Conservation (phyloP, 1,140 invertebrate genomes). For the Halictus rubicundus region DNA sequence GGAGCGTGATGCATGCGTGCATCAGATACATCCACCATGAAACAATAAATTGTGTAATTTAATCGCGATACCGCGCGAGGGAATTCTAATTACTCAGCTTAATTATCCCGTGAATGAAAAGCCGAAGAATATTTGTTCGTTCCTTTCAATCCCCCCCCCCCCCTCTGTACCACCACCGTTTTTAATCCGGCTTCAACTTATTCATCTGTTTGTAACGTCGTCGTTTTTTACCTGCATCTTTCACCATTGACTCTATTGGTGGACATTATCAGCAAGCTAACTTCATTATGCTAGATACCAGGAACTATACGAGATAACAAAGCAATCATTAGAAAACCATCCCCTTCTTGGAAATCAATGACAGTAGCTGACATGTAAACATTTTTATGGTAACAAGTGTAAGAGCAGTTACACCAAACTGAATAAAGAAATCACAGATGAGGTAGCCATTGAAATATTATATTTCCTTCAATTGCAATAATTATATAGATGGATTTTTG, state of each 20-base stretch:
- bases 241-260: not conserved
- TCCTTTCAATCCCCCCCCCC: not conserved
- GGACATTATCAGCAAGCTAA: not conserved
- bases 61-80: slow-evolving; percentile 12
- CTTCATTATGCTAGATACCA: not conserved
- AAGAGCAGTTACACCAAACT: too few species aligned
- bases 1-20: slow-evolving; percentile 24
- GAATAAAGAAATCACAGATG: too few species aligned
- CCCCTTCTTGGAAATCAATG: too few species aligned
- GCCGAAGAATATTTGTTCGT: not conserved
- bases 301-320: too few species aligned
- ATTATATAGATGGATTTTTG: too few species aligned
- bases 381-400: too few species aligned
- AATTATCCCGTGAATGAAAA: slow-evolving; percentile 13
- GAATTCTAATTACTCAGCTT: slow-evolving; percentile 31
- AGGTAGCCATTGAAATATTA: too few species aligned
- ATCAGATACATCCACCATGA: slow-evolving; percentile 10
- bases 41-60: slow-evolving; percentile 37
- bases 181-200: not conserved
- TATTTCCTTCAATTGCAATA: too few species aligned
- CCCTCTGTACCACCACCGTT: not conserved
- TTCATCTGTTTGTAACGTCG: slow-evolving; percentile 19
- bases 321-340: too few species aligned
- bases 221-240: not conserved
- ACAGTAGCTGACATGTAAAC: too few species aligned